Percentiles rank a stretch among this genome's conserved stretches.
phyloP scores from a whole-genome alignment of 2,888 invertebrate genomes.

The Bembecia ichneumoniformis region DNA sequence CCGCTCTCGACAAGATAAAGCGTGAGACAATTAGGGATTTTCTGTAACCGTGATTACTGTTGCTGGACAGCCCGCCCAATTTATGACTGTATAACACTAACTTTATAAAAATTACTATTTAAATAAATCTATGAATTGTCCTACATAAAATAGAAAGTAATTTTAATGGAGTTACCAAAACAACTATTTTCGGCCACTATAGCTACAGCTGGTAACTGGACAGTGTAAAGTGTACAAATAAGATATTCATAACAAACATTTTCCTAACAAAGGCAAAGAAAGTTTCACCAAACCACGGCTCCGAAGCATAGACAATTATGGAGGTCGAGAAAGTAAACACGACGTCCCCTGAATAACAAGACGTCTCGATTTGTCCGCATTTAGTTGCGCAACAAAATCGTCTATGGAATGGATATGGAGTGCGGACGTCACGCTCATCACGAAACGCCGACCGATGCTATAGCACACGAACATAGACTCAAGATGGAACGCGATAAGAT shows the following conservation, averaged over 20 bases:
- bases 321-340: slow-evolving; percentile 60
- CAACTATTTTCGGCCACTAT: too few species aligned
- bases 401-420: slow-evolving; percentile 36
- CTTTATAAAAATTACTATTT: too few species aligned
- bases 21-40: too few species aligned
- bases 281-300: slow-evolving; percentile 28
- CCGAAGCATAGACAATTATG: slow-evolving; percentile 37
- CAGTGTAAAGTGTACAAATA: background rate
- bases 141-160: too few species aligned
- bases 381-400: slow-evolving; percentile 50
- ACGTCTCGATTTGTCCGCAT: slow-evolving; percentile 32
- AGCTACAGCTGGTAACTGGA: background rate
- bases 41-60: too few species aligned
- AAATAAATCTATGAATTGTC: too few species aligned
- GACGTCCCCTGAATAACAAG: slow-evolving; percentile 51
- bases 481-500: slow-evolving; percentile 4
- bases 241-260: background rate
- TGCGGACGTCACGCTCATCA: slow-evolving; percentile 36
- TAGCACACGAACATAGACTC: slow-evolving; percentile 28
- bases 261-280: slow-evolving; percentile 3
- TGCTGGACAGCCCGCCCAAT: too few species aligned
- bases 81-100: too few species aligned
- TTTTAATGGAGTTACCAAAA: too few species aligned
- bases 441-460: slow-evolving; percentile 22
- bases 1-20: too few species aligned